These are phyloP conservation scores for Chionoecetes opilio DNA, from an alignment of 1,140 invertebrate genomes.

Conservation along the genomic window DNA sequence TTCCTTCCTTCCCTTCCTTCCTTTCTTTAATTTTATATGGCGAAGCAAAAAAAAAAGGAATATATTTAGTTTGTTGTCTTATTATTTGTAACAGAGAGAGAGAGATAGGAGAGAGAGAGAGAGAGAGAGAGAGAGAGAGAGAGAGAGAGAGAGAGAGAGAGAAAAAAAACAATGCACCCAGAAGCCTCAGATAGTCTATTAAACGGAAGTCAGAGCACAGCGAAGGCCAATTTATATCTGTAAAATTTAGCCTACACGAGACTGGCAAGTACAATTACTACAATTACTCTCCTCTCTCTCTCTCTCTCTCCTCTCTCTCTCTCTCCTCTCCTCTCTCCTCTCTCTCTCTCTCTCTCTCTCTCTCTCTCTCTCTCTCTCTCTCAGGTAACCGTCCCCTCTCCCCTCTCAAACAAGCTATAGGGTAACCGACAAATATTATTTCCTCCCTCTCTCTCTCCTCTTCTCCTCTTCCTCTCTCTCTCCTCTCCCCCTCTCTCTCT, in stretches of 20 bases:
- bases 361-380: constrained; percentile 24
- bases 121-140: constrained; percentile 27
- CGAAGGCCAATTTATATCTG: background rate
- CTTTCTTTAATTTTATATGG: background rate
- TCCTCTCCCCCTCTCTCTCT: constrained; percentile 16
- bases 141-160: constrained; percentile 27
- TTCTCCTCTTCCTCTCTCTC: background rate
- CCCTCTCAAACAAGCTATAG: constrained; percentile 23
- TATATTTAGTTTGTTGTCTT: too few species aligned
- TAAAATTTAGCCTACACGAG: background rate
- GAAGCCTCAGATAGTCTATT: background rate
- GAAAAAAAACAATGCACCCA: background rate
- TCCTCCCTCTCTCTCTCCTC: background rate
- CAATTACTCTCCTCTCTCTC: background rate
- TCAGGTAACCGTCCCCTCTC: background rate
- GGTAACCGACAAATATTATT: constrained; percentile 32
- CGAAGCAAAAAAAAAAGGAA: background rate
- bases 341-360: constrained; percentile 18
- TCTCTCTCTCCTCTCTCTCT: background rate
- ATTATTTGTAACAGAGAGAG: too few species aligned
- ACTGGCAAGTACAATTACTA: too few species aligned
- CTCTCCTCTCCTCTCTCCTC: background rate
- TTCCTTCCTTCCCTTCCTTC: background rate
- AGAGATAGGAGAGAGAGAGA: background rate
- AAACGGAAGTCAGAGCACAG: background rate